Evolutionary conservation across 1,140 invertebrate species (phyloP), one percentile per base, ranked within the genome.

Genomic region (Bombus sylvicola): DNA sequence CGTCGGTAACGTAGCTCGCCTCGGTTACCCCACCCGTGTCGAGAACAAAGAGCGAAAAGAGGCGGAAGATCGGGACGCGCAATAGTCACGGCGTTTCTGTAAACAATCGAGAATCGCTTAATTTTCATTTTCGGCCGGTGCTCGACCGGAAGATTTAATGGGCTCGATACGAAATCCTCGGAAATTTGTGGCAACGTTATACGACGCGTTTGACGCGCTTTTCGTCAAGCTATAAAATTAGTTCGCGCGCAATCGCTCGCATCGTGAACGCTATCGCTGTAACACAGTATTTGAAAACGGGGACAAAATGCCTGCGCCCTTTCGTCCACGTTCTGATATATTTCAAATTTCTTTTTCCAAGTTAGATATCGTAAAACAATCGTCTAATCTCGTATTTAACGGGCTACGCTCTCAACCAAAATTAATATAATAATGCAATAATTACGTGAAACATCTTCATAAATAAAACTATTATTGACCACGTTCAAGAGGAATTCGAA

Each of bases 21-120:
- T n/a, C 31, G 53, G 9, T 68, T 62, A 53, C 28, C 34, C 1
- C 4, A 3, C 15, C 22, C 4, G 18, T 28, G 57, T 28, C 12
- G 47, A 59, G 78, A 82, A 83, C 64, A 86, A 83, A 86, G 80
- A 80, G 43, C 69, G 59, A 76, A 43, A 59, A 41, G 43, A 37
- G 41, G 15, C 25, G 64, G 39, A 47, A 79, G 43, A 68, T 71
- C 34, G 68, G 37, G 74, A 43, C 6, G n/a, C 85, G 28, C 43
- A 13, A 76, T 64, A n/a, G 15, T 47, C 12, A n/a, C n/a, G 39
- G 2, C n/a, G 64, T 12, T 87, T 85, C 88, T 90, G 91, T 91
- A 90, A 92, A 94, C 90, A 85, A 86, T 90, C 85, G 88, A 87
- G 86, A 91, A 94, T 93, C 87, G 90, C 93, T 93, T 92, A 90